Evolutionary conservation across 2,113 vertebrate genomes (phyloP).

Genomic region (Cyanistes caeruleus): DNA sequence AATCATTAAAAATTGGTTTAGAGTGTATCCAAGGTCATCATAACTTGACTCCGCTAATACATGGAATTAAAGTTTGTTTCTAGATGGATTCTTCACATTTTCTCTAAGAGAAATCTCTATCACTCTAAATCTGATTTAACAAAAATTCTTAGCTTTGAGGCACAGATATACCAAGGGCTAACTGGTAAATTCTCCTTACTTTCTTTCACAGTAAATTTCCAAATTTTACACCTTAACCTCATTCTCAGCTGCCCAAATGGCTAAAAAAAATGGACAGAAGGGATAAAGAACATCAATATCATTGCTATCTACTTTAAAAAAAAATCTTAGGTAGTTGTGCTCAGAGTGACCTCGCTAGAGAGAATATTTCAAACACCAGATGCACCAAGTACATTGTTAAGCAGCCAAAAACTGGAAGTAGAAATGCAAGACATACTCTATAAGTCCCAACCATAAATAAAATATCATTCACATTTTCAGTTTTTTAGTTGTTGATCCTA

Average conservation of each 20-base stretch:
- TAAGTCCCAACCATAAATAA: background rate
- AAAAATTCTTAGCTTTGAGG: background rate
- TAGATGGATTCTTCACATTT: background rate
- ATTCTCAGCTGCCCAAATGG: background rate
- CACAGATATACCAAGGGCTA: background rate
- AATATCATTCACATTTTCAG: background rate
- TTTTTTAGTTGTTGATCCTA: background rate
- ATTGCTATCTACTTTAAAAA: background rate
- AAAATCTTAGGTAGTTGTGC: background rate
- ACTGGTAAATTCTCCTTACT: background rate
- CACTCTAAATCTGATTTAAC: background rate
- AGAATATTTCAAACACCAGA: background rate
- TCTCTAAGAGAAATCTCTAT: background rate
- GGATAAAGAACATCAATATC: background rate
- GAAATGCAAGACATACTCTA: background rate
- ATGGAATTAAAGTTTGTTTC: background rate
- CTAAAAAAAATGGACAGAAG: background rate
- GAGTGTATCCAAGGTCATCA: background rate
- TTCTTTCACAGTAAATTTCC: background rate
- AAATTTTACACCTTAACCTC: background rate
- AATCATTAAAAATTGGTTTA: slow-evolving; percentile 26
- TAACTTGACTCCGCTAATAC: background rate
- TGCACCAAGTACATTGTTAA: background rate
- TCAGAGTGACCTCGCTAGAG: background rate
- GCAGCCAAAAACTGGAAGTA: background rate